These are phyloP conservation scores for Rhincodon typus DNA, from an alignment of 2,797 vertebrate genomes.

Conservation along the genomic window DNA sequence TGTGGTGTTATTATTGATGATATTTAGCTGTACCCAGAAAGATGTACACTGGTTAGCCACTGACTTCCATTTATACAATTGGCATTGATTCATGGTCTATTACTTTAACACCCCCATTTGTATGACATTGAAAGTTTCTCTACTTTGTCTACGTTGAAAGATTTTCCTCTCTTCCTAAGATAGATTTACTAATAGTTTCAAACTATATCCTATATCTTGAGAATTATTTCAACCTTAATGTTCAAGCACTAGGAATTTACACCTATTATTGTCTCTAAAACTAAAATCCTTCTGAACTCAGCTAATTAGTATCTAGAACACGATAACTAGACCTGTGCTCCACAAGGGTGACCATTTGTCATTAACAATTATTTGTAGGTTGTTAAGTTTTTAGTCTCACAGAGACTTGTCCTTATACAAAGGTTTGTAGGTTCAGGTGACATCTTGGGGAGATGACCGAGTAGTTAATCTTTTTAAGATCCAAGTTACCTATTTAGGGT, in stretches of 20 bases:
- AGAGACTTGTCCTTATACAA: background rate
- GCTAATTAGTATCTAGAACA: background rate
- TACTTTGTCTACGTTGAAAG: background rate
- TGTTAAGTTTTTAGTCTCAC: background rate
- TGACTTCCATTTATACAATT: background rate
- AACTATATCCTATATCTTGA: background rate
- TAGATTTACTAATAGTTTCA: background rate
- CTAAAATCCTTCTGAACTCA: background rate
- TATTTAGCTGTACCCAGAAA: background rate
- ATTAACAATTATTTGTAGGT: background rate
- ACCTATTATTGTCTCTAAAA: background rate
- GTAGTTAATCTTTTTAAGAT: no score
- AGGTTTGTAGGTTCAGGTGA: background rate
- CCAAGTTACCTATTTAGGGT: no score
- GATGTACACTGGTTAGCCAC: background rate
- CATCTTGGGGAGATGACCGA: background rate
- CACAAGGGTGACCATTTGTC: background rate
- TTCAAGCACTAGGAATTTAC: background rate
- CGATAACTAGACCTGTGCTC: background rate
- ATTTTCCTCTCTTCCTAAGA: background rate
- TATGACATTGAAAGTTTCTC: background rate
- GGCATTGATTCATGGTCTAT: background rate
- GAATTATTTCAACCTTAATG: background rate
- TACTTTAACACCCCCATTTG: background rate
- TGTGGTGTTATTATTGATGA: background rate